Percentiles rank a stretch among this genome's conserved stretches.
phyloP scores from a whole-genome alignment of 2,888 invertebrate species.

The Theodoxus fluviatilis region DNA sequence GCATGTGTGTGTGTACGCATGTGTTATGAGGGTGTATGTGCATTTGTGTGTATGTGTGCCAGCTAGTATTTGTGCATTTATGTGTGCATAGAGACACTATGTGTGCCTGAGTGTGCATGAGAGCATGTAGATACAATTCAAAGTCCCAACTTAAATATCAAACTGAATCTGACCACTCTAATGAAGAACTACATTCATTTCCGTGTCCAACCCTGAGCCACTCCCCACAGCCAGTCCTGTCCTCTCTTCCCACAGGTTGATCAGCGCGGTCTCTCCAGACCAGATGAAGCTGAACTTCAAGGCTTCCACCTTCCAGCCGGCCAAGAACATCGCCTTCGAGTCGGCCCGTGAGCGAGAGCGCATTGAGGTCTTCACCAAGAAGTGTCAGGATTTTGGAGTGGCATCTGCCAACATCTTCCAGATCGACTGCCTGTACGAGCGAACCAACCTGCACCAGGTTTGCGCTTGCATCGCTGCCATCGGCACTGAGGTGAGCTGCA shows the following conservation, averaged over 20 bases:
- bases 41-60: too few relatives aligned
- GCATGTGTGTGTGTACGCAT: background rate
- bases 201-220: too few relatives aligned
- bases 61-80: too few relatives aligned
- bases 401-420: slow-evolving; percentile 45
- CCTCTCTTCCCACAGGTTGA: slow-evolving; percentile 36
- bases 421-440: slow-evolving; percentile 55
- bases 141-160: background rate
- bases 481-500: slow-evolving; percentile 52
- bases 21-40: background rate
- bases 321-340: slow-evolving; percentile 41
- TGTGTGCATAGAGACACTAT: too few relatives aligned
- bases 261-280: slow-evolving; percentile 38
- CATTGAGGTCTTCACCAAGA: slow-evolving; percentile 43
- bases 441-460: slow-evolving; percentile 52
- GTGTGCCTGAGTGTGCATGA: too few relatives aligned
- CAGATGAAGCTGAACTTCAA: slow-evolving; percentile 41
- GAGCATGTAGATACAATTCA: too few relatives aligned
- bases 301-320: slow-evolving; percentile 39
- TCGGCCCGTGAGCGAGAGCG: slow-evolving; percentile 47
- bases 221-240: background rate
- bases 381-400: slow-evolving; percentile 48
- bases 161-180: too few relatives aligned
- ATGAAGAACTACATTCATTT: too few relatives aligned
- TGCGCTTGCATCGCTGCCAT: slow-evolving; percentile 49